These are phyloP conservation scores for Hormiphora californensis DNA, from an alignment of 37 sponge, comb jelly and placozoan genomes.

Conservation along the genomic window DNA sequence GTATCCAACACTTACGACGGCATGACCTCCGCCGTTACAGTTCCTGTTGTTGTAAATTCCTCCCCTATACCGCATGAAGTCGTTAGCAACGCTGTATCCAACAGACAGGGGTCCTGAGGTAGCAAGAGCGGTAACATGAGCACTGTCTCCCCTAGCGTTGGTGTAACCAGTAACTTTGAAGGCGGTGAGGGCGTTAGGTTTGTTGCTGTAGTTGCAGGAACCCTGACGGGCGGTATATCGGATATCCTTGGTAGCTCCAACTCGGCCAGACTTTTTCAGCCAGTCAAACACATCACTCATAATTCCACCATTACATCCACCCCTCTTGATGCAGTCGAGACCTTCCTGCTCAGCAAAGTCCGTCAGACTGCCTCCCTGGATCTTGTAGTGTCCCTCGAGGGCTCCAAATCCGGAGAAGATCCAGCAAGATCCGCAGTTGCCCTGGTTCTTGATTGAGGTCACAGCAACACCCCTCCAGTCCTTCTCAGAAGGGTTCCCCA, in stretches of 20 bases:
- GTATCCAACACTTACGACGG: background rate
- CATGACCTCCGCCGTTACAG: background rate
- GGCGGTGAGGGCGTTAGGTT: background rate
- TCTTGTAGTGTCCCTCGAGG: slow-evolving; percentile 11
- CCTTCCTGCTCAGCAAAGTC: slow-evolving; percentile 10
- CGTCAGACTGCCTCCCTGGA: background rate
- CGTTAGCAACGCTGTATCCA: background rate
- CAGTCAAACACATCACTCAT: background rate
- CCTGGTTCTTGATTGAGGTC: background rate
- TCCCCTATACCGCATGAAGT: background rate
- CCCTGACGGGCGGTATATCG: background rate
- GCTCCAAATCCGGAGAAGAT: slow-evolving; percentile 5
- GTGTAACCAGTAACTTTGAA: background rate
- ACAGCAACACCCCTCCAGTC: slow-evolving; percentile 24
- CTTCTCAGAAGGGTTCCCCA: background rate
- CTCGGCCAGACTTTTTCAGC: background rate
- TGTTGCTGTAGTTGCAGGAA: background rate
- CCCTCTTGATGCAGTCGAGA: background rate
- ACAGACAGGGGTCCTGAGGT: background rate
- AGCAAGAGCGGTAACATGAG: background rate
- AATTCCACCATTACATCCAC: background rate
- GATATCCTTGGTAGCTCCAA: background rate
- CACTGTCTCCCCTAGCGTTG: background rate
- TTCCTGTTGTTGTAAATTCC: background rate
- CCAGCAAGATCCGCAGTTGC: slow-evolving; percentile 11